A percentile compares a stretch with the other conserved stretches of the same genome.
Conservation (phyloP, 2,113 vertebrate species). For the Phaethon lepturus region DNA sequence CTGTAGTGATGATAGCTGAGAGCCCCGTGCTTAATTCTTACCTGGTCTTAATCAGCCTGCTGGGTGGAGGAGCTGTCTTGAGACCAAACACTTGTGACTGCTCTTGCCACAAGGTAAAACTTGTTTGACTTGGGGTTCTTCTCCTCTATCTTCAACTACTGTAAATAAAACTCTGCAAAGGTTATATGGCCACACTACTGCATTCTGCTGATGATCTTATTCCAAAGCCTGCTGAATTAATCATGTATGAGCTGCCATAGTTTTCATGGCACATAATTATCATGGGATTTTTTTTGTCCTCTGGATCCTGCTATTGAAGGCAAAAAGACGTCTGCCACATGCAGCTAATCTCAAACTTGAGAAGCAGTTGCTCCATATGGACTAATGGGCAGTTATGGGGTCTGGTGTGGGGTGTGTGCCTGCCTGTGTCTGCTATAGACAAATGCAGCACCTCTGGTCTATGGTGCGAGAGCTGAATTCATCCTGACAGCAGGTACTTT, state of each 20-base stretch:
- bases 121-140: not conserved
- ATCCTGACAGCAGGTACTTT: not conserved
- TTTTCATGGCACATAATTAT: not conserved
- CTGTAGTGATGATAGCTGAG: not conserved
- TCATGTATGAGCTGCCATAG: not conserved
- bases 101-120: not conserved
- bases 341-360: not conserved
- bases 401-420: not conserved
- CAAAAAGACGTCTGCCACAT: not conserved
- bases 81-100: not conserved
- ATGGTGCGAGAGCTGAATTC: not conserved
- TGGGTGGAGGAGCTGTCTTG: not conserved
- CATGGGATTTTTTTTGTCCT: not conserved
- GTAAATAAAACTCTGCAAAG: not conserved
- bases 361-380: accelerated
- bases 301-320: not conserved
- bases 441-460: not conserved
- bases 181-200: not conserved
- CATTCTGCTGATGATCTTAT: not conserved
- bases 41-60: not conserved
- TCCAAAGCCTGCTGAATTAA: not conserved
- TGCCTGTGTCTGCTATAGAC: not conserved
- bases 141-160: not conserved
- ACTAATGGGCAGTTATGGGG: not conserved
- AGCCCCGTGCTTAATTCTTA: not conserved